phyloP scores from a whole-genome alignment of 1,140 invertebrate genomes.

The Mercenaria mercenaria region DNA sequence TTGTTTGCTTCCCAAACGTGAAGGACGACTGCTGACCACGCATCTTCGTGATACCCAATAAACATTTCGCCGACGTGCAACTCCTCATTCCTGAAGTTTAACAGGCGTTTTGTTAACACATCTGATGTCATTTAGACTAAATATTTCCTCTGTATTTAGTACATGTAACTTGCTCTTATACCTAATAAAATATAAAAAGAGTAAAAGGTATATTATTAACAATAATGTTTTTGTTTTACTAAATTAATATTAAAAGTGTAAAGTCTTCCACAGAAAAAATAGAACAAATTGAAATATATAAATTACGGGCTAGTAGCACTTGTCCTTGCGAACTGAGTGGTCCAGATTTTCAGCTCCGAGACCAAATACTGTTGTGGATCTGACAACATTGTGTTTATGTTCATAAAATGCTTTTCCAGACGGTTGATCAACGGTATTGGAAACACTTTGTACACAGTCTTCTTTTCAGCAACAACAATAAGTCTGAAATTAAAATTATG shows the following conservation, averaged over 20 bases:
- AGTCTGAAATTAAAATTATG: conserved; percentile 74
- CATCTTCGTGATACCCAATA: conserved; percentile 82
- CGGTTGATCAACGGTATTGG: conserved; percentile 85
- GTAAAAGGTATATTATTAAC: neutral
- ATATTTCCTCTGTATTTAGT: too few species aligned
- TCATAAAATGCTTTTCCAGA: conserved; percentile 84
- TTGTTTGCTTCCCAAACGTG: conserved; percentile 67
- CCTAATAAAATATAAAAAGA: too few species aligned
- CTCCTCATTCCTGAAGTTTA: too few species aligned
- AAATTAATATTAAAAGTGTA: too few species aligned
- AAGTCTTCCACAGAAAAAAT: too few species aligned
- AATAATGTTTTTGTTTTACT: too few species aligned
- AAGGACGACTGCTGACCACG: conserved; percentile 78
- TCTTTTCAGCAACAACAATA: conserved; percentile 83
- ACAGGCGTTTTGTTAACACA: too few species aligned
- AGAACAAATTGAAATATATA: too few species aligned
- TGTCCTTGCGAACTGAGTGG: conserved; percentile 67
- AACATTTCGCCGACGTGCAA: conserved; percentile 67
- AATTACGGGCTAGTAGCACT: too few species aligned
- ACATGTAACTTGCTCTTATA: too few species aligned
- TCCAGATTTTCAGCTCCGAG: conserved; percentile 76
- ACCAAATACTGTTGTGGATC: conserved; percentile 71
- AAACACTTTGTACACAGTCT: conserved; percentile 82
- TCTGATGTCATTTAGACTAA: too few species aligned
- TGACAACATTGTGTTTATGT: conserved; percentile 77